A percentile compares a stretch with the other conserved stretches of the same genome.
These are phyloP conservation scores for Molanna angustata DNA, from an alignment of 2,888 invertebrate genomes.

Conservation along the genomic window DNA sequence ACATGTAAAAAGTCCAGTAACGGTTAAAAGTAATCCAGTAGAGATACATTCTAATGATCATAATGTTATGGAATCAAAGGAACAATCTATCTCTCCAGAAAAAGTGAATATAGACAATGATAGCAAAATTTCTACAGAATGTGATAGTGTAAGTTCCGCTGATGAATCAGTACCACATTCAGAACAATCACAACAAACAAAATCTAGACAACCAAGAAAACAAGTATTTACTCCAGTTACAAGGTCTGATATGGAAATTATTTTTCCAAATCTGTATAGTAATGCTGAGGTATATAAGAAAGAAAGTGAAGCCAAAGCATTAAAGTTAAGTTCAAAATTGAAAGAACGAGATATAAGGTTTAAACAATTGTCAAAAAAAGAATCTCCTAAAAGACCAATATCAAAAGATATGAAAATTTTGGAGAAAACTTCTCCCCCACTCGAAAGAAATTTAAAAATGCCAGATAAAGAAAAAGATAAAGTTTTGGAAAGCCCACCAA, in stretches of 20 bases:
- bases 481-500: slow-evolving; percentile 40
- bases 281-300: slow-evolving; percentile 15
- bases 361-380: slow-evolving; percentile 14
- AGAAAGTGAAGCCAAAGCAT: slow-evolving; percentile 18
- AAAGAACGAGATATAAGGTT: slow-evolving; percentile 15
- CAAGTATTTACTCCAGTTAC: slow-evolving; percentile 52
- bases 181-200: slow-evolving; percentile 31
- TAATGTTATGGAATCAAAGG: neutral
- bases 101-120: neutral
- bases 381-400: slow-evolving; percentile 2
- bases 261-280: slow-evolving; percentile 40
- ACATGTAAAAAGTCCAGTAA: neutral
- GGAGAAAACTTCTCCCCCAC: neutral
- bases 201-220: slow-evolving; percentile 51
- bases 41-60: neutral
- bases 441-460: slow-evolving; percentile 34
- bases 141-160: slow-evolving; percentile 36
- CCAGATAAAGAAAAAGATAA: slow-evolving; percentile 36
- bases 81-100: neutral
- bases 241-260: slow-evolving; percentile 48
- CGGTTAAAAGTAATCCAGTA: neutral
- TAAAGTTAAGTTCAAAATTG: slow-evolving; percentile 9
- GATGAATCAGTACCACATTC: slow-evolving; percentile 39
- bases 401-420: neutral
- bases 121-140: neutral